A percentile compares a stretch with the other conserved stretches of the same genome.
These are phyloP conservation scores for Porites rus DNA, from an alignment of 92 coral and sea anemone species.

Conservation along the genomic window DNA sequence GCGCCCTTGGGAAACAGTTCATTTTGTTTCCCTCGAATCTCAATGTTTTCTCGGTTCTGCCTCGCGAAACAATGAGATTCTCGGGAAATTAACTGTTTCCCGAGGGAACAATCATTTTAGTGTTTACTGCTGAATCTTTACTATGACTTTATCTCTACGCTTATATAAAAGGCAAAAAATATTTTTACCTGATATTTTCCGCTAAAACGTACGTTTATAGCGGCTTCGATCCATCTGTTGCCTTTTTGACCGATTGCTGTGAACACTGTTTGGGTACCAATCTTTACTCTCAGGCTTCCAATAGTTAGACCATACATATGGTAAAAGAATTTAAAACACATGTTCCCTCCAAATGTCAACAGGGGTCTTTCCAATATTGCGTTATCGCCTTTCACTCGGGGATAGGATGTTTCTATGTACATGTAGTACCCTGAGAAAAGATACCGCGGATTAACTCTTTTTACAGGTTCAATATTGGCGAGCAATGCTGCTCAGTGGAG, in stretches of 20 bases:
- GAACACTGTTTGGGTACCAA: conserved; percentile 5
- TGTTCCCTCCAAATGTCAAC: conserved; percentile 10
- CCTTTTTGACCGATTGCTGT: conserved; percentile 29
- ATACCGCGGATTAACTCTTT: neutral
- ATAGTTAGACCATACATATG: conserved; percentile 55
- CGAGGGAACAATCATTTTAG: neutral
- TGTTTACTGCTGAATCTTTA: neutral
- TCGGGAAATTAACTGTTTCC: too few species aligned
- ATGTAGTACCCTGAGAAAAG: conserved; percentile 49
- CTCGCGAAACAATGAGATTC: too few species aligned
- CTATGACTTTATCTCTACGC: neutral
- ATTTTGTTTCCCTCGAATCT: too few species aligned
- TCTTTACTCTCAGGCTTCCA: conserved; percentile 26
- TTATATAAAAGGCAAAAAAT: neutral
- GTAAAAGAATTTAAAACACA: conserved; percentile 56
- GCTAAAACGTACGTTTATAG: neutral
- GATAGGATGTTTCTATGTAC: conserved; percentile 55
- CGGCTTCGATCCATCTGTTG: conserved; percentile 14
- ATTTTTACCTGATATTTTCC: conserved; percentile 23
- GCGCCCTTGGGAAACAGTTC: too few species aligned
- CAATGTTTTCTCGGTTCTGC: too few species aligned
- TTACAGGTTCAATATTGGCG: neutral
- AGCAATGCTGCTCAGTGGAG: too few species aligned
- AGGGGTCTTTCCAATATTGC: conserved; percentile 38
- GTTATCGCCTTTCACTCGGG: conserved; percentile 30